Percentiles rank a stretch among this genome's conserved stretches.
phyloP scores from a whole-genome alignment of 2,888 invertebrate species.

The Drosophila phalerata region DNA sequence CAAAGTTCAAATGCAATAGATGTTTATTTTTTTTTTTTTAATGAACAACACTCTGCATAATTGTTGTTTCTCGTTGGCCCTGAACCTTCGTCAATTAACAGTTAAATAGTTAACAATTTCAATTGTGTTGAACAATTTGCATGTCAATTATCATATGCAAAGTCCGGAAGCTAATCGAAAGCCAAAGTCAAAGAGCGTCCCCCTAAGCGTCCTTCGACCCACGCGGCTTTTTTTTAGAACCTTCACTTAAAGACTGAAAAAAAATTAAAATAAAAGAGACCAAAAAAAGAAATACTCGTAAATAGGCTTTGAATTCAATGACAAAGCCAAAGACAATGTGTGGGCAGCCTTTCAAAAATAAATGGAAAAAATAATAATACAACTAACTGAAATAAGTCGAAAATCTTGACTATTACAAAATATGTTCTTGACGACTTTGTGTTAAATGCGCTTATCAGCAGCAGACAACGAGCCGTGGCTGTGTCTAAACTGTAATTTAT shows the following conservation, averaged over 20 bases:
- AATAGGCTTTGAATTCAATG: conserved; percentile 66
- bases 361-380: conserved; percentile 12
- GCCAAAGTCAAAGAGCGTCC: conserved; percentile 34
- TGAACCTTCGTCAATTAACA: conserved; percentile 41
- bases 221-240: conserved; percentile 67
- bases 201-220: conserved; percentile 56
- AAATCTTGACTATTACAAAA: conserved; percentile 37
- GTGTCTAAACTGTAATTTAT: conserved; percentile 70
- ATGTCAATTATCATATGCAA: conserved; percentile 44
- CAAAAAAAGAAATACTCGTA: conserved; percentile 17
- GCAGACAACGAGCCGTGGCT: conserved; percentile 29
- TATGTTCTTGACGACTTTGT: conserved; percentile 62
- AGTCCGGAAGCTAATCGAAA: conserved; percentile 59
- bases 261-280: not conserved
- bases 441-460: conserved; percentile 71
- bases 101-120: conserved; percentile 36
- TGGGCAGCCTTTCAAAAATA: conserved; percentile 67
- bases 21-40: not conserved
- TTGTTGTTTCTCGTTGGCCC: conserved; percentile 28
- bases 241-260: conserved; percentile 44
- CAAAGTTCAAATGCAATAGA: conserved; percentile 23
- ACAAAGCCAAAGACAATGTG: conserved; percentile 66
- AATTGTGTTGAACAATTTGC: conserved; percentile 49
- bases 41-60: conserved; percentile 17
- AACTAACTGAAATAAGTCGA: conserved; percentile 19